These are phyloP conservation scores for Sericinus montela DNA, from an alignment of 2,888 invertebrate species.

Conservation along the genomic window DNA sequence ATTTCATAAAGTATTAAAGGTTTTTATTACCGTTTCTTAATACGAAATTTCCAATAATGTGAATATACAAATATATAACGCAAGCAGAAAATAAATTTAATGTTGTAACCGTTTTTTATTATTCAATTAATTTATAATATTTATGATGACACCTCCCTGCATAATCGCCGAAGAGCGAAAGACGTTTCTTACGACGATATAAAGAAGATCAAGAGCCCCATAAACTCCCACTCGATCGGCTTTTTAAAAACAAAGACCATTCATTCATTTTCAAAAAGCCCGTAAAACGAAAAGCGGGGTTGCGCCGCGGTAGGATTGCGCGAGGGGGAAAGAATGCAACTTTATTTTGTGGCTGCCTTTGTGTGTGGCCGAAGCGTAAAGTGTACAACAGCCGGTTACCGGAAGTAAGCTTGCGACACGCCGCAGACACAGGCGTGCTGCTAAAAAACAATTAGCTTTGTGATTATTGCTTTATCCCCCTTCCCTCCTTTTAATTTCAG, in stretches of 20 bases:
- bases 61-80: no score
- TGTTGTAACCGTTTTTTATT: background rate
- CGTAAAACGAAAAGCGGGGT: slow-evolving; percentile 34
- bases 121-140: slow-evolving; percentile 1
- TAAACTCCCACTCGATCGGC: slow-evolving; percentile 15
- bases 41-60: no score
- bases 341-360: slow-evolving; percentile 35
- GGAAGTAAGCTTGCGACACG: slow-evolving; percentile 14
- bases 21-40: no score
- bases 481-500: background rate
- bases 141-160: background rate
- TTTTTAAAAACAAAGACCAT: slow-evolving; percentile 35
- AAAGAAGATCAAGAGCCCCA: slow-evolving; percentile 4
- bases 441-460: slow-evolving; percentile 40
- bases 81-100: background rate
- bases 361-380: slow-evolving; percentile 36
- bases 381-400: slow-evolving; percentile 21
- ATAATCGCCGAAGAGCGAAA: background rate
- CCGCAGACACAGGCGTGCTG: slow-evolving; percentile 30
- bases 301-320: slow-evolving; percentile 25
- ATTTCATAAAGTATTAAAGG: no score
- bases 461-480: slow-evolving; percentile 26
- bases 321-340: slow-evolving; percentile 37
- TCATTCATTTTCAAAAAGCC: slow-evolving; percentile 38
- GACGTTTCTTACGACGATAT: background rate